A percentile compares a stretch with the other conserved stretches of the same genome.
Evolutionary conservation across 2,888 invertebrate genomes (phyloP).

Genomic region (Eristalis intricaria): DNA sequence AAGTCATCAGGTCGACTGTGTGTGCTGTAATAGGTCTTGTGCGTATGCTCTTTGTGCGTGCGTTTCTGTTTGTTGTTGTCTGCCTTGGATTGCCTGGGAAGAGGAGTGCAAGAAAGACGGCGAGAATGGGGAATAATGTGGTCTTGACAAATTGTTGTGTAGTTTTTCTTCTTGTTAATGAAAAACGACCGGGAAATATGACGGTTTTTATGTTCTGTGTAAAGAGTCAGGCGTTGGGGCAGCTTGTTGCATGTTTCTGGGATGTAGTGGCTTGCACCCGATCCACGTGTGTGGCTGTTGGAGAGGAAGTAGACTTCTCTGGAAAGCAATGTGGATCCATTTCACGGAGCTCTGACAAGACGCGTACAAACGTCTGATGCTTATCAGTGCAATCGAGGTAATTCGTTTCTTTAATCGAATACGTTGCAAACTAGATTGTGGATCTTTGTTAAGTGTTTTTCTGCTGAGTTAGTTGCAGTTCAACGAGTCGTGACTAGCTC

Average conservation of each 20-base stretch:
- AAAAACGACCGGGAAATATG: not conserved
- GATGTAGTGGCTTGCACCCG: not conserved
- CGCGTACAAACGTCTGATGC: too few relatives aligned
- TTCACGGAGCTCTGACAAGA: too few relatives aligned
- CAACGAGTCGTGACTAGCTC: too few relatives aligned
- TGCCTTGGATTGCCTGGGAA: not conserved
- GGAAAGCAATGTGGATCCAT: too few relatives aligned
- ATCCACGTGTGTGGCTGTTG: not conserved
- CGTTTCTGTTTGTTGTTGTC: not conserved
- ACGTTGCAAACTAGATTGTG: too few relatives aligned
- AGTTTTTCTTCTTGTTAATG: not conserved
- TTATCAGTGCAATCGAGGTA: too few relatives aligned
- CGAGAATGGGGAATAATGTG: not conserved
- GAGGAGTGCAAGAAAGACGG: not conserved
- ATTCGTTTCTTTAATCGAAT: too few relatives aligned
- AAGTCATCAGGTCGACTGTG: conserved; percentile 41
- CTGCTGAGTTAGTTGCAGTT: too few relatives aligned
- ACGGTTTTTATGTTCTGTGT: not conserved
- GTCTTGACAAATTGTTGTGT: not conserved
- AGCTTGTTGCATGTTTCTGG: not conserved
- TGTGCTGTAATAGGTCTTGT: conserved; percentile 5
- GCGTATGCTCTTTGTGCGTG: not conserved
- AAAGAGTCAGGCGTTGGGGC: not conserved
- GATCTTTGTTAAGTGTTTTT: too few relatives aligned
- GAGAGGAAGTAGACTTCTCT: too few relatives aligned